Base-by-base conservation (phyloP, 2,888 invertebrate genomes). In the Mythimna lalbum region DNA sequence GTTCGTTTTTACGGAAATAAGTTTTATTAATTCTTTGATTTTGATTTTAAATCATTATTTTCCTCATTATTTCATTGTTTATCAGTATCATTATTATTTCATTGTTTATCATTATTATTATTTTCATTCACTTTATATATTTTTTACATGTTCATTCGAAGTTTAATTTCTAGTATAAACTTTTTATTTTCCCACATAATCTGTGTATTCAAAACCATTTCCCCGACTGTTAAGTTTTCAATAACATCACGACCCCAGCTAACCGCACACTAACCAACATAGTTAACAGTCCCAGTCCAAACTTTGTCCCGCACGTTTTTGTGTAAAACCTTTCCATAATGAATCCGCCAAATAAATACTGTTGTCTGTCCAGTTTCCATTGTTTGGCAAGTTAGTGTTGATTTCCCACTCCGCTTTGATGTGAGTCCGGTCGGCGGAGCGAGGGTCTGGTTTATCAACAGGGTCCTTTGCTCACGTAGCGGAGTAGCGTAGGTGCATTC, bases 341-440 rank as follows among this genome's bases (percentile, higher is more conserved):
- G 70, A 83, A 71, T 76, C 64, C 62, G 50, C 73, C 66, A 78
- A 80, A 80, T 82, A 74, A 76, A 80, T 74, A 69, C 73, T 67
- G 69, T 78, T 78, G 71, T 70, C 69, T 43, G 65, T 73, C 68
- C 76, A 72, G 73, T 70, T 75, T 59, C 76, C 84, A 87, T 91
- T 86, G 89, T 91, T 90, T 89, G 87, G 86, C 81, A 89, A 91
- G 91, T 91, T 91, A 88, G 89, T 91, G 90, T 92, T 91, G 90
- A 92, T 92, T 90, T 88, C 87, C 86, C 86, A 80, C 82, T 86
- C 89, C 88, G 87, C 94, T 94, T 94, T 94, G 94, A 95, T 93
- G 94, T 94, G 89, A 90, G 89, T 83, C 86, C 87, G 90, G 74
- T 78, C 67, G 77, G 67, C 63, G 56, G 82, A 88, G 86, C 86